Evolutionary conservation across 2,797 vertebrate genomes (phyloP), one percentile per base, ranked within the genome.

Genomic region (Sebastes cheni): DNA sequence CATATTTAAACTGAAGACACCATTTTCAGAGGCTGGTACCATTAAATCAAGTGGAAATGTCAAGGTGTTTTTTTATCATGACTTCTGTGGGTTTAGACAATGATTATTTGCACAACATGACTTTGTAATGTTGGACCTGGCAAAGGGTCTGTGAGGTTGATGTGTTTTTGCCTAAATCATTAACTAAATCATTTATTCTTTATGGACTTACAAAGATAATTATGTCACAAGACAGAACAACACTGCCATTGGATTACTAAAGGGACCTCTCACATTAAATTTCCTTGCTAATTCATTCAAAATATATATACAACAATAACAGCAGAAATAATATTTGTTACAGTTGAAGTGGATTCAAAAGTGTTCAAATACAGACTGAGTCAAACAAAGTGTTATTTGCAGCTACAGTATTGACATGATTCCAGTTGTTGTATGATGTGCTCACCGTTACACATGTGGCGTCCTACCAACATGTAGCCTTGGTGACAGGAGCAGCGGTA

Each of bases 401-500:
- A 77, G 67, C 46, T 59, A 22, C 36, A 79, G 52, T 18, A 68
- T 27, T 67, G 67, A 72, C n/a, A 36, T 59, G 60, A 79, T 8
- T 74, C 20, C 60, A 71, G 65, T 8, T 42, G 50, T 50, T 55
- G n/a, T 32, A 77, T 32, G 4, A 62, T 2, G 30, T 65, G 20
- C 95, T 96, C 88, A 99, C 99, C 98, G 82, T 92, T 77, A 90
- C 99, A 99, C 10, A 67, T 93, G 92, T 92, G 96, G 88, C 91
- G 91, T 76, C 97, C 96, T 3, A 91, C 92, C 84, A 97, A 92
- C 2, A n/a, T 23, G 61, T 97, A 99, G 50, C 98, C 99, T 6
- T 93, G 95, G 81, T 91, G 90, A 92, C 99, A 99, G 8, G 95
- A 95, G 75, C 99, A 99, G 64, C 79, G 96, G 95, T 98, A 98